Evolutionary conservation across 2,113 vertebrate genomes (phyloP), one percentile per base, ranked within the genome.

Genomic region (Tachysurus fulvidraco): DNA sequence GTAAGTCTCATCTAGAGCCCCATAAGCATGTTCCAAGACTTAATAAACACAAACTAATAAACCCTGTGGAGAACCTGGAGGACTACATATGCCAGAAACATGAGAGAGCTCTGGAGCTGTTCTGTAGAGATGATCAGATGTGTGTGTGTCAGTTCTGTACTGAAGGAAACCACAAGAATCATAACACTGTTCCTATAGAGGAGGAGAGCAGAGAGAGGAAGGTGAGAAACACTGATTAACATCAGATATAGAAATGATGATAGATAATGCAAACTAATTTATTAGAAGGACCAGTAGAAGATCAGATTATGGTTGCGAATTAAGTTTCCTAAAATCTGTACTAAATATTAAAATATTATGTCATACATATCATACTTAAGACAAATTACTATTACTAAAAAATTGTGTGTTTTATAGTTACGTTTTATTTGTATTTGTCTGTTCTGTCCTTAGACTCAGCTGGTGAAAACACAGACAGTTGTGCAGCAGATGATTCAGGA

Each of bases 91-190:
- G 79, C 57, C 79, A 81, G 57, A 81, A 81, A 23, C 95, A 96
- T 0, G n/a, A 74, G 11, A 89, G 79, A 80, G 69, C 88, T 12
- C 86, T 92, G 88, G 92, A 92, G 77, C 36, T 92, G 0, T 95
- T 86, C 91, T 95, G 95, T 81, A 62, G 79, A 81, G 30, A 60
- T 52, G 57, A 71, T 23, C 19, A 74, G 71, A 74, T 3, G 9
- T 74, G 41, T 74, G 71, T 74, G 71, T 74, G 71, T 74, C 41
- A 74, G 19, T 74, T 74, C 41, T 74, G 71, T 19, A 74, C 12
- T 74, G 71, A 74, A 13, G 9, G 2, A 74, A 19, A 74, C 1
- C 71, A 74, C 41, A 74, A 74, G 13, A 74, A 76, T 76, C 73
- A 76, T 23, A 76, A 52, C 44, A 52, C 73, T 76, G 73, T 76